Conservation (phyloP, 2,113 vertebrate genomes). For the Elaphurus davidianus region DNA sequence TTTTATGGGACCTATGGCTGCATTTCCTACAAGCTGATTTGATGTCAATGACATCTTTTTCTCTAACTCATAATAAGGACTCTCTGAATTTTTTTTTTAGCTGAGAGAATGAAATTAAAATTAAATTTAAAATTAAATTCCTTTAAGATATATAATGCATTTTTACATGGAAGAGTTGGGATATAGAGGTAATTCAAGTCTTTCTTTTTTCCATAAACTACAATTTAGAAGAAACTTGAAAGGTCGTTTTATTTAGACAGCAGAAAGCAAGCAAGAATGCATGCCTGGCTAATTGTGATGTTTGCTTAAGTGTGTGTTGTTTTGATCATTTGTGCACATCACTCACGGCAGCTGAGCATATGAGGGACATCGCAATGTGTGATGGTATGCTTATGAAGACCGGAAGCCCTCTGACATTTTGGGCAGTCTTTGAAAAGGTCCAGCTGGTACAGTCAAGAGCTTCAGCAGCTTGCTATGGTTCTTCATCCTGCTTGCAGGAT, state of each 20-base stretch:
- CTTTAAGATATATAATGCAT: neutral
- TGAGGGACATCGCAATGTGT: neutral
- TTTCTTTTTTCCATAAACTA: neutral
- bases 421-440: neutral
- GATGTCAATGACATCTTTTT: neutral
- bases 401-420: neutral
- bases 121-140: conserved; percentile 28
- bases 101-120: neutral
- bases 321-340: neutral
- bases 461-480: neutral
- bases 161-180: neutral
- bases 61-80: neutral
- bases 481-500: neutral
- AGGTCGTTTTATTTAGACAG: neutral
- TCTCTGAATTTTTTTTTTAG: neutral
- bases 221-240: neutral
- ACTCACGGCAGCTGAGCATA: neutral
- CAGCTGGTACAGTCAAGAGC: neutral
- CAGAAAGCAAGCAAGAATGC: neutral
- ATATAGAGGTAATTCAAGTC: neutral
- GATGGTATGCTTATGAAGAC: neutral
- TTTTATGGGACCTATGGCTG: neutral
- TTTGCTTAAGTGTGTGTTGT: neutral
- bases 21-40: neutral
- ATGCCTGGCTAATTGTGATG: neutral